These are phyloP conservation scores for Benitochromis conjunctus DNA, from an alignment of 2,113 vertebrate species.

Conservation along the genomic window DNA sequence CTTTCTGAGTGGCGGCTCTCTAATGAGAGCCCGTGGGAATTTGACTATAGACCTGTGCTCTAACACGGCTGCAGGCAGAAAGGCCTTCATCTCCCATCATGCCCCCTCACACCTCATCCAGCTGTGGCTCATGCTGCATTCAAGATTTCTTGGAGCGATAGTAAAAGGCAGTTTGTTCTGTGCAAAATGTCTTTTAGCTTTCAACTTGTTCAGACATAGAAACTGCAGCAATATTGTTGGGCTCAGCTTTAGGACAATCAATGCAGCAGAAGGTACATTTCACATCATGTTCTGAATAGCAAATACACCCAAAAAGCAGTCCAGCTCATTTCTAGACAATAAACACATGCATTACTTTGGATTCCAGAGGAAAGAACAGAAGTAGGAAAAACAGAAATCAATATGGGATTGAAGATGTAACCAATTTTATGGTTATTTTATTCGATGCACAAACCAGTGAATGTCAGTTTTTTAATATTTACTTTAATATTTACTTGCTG, in stretches of 20 bases:
- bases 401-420: not conserved
- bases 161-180: slow-evolving; percentile 18
- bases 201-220: not conserved
- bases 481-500: not conserved
- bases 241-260: not conserved
- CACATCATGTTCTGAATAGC: not conserved
- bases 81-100: slow-evolving; percentile 50
- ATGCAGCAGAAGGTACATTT: not conserved
- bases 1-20: slow-evolving; percentile 59
- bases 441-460: not conserved
- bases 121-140: slow-evolving; percentile 42
- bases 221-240: not conserved
- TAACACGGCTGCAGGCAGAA: slow-evolving; percentile 32
- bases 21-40: slow-evolving; percentile 66
- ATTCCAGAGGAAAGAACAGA: not conserved
- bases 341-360: not conserved
- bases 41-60: slow-evolving; percentile 13
- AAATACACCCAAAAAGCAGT: not conserved
- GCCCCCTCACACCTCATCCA: slow-evolving; percentile 14
- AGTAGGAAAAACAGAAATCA: not conserved
- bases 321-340: not conserved
- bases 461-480: not conserved
- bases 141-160: not conserved
- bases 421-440: not conserved
- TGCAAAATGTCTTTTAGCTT: not conserved